Conservation (phyloP, 1,140 invertebrate species). For the Euborellia annulipes region DNA sequence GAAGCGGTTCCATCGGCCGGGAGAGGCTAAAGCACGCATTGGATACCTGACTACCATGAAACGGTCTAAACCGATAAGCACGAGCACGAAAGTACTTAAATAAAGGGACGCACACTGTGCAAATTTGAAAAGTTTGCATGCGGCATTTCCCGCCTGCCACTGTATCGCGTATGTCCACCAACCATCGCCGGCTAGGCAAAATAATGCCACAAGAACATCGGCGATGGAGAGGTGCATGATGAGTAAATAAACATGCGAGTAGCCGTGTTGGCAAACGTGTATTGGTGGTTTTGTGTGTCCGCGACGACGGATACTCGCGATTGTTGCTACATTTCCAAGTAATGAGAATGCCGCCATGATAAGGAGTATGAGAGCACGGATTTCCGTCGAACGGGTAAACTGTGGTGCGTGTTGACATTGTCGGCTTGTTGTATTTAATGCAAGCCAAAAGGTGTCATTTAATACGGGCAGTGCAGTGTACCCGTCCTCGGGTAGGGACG, state of each 20-base stretch:
- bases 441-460: too few relatives aligned
- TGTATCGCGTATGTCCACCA: conserved; percentile 64
- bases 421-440: too few relatives aligned
- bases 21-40: conserved; percentile 52
- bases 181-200: conserved; percentile 62
- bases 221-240: conserved; percentile 60
- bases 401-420: conserved; percentile 49
- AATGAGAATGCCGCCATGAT: conserved; percentile 54
- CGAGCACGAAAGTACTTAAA: conserved; percentile 66
- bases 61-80: conserved; percentile 64
- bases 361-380: conserved; percentile 43
- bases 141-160: conserved; percentile 58
- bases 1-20: conserved; percentile 41
- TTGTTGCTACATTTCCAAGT: conserved; percentile 53
- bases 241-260: conserved; percentile 50
- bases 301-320: conserved; percentile 49
- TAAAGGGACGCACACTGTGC: conserved; percentile 67
- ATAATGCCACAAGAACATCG: conserved; percentile 60
- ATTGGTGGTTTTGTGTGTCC: conserved; percentile 12
- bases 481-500: too few relatives aligned
- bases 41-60: conserved; percentile 68
- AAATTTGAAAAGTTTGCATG: conserved; percentile 69
- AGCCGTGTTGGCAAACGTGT: not conserved
- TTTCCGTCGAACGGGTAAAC: conserved; percentile 35
- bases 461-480: too few relatives aligned